Evolutionary conservation across 2,797 vertebrate genomes (phyloP), one percentile per base, ranked within the genome.

Genomic region (Coilia nasus): DNA sequence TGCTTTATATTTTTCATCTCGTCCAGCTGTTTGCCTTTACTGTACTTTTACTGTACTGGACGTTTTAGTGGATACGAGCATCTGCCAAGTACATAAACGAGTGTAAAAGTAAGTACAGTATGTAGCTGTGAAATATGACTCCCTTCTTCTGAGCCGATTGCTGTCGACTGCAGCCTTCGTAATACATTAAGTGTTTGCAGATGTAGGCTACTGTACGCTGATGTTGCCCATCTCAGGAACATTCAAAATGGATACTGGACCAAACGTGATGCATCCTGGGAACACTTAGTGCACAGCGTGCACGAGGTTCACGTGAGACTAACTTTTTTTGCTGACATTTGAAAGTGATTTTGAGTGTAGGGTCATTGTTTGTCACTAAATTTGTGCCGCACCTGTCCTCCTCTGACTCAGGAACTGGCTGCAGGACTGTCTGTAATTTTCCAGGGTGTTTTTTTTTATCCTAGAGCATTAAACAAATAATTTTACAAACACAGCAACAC

Each of bases 351-450:
- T 71, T 12, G 64, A 71, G 64, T 71, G 64, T 67, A 14, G 23
- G 14, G 23, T 64, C 62, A 11, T 25, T 64, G 9, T 9, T 64
- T 67, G 62, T 67, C 62, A 67, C 23, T 28, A 67, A 31, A 67
- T 67, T 67, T 28, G 62, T 12, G 62, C 25, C 11, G 25, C 62
- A 67, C 62, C 62, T 67, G 62, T 14, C 62, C 15, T 67, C 62
- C 25, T 31, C 62, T 31, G 62, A 67, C 23, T 67, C 23, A 67
- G 62, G 62, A 67, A 67, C 25, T 71, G 64, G 64, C 64, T 71
- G 12, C n/a, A 64, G 62, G n/a, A 9, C n/a, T 3, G 25, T 23
- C 3, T 64, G 25, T 64, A 0, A 64, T 64, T 25, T 25, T 25
- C 21, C 59, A 21, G 59, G 59, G n/a, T 11, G 15, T 71, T 78